Evolutionary conservation across 2,113 vertebrate species (phyloP).

Genomic region (Gracilinanus agilis): DNA sequence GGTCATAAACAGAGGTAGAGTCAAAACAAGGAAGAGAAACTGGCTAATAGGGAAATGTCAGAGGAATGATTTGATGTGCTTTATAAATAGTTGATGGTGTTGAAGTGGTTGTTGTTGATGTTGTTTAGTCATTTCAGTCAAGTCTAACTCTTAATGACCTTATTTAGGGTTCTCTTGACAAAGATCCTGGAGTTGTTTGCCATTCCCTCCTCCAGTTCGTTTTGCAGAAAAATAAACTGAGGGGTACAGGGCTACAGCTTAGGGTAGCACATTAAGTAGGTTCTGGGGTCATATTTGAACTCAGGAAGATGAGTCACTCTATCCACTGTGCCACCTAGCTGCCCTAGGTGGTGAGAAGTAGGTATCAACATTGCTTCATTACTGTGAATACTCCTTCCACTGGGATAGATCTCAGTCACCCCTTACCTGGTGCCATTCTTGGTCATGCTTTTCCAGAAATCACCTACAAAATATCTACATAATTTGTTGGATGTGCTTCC

Average conservation of each 20-base stretch:
- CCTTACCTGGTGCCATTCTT: not conserved
- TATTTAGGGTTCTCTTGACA: too few relatives aligned
- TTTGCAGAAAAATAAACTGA: too few relatives aligned
- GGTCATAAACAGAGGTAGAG: not conserved
- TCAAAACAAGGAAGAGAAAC: not conserved
- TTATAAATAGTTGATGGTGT: not conserved
- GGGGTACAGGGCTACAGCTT: too few relatives aligned
- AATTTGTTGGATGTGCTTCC: not conserved
- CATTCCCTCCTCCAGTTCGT: too few relatives aligned
- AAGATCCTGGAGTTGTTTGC: too few relatives aligned
- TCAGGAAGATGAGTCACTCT: too few relatives aligned
- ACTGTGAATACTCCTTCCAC: not conserved
- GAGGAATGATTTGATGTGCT: not conserved
- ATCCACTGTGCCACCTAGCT: too few relatives aligned
- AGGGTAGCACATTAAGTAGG: too few relatives aligned
- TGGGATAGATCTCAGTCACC: not conserved
- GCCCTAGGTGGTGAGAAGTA: not conserved
- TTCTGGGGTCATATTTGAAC: too few relatives aligned
- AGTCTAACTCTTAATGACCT: too few relatives aligned
- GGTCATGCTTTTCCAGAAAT: not conserved
- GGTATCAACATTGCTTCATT: not conserved
- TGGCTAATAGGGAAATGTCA: not conserved
- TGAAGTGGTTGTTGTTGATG: too few relatives aligned
- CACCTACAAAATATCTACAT: not conserved
- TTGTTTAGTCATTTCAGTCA: too few relatives aligned